Base-by-base conservation (phyloP, 1,140 invertebrate species). In the Argopecten irradians region DNA sequence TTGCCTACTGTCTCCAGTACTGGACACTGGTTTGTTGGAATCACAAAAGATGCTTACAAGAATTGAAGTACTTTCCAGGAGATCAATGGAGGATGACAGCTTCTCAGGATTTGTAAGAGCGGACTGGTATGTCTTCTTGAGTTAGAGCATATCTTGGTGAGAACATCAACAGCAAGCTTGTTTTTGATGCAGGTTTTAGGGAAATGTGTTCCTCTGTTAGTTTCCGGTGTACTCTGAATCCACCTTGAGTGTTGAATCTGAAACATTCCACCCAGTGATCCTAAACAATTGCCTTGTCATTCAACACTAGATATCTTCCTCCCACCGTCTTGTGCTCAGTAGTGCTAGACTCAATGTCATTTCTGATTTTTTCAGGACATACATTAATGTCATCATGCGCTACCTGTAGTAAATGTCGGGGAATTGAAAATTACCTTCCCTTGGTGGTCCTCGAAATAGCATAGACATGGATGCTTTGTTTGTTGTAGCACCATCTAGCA, bases 181-280 rank as follows among this genome's bases (percentile, higher is more conserved):
- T 89, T 89, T 91, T 91, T 32, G 86, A 86, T 82, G 86, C 86
- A 32, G 88, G 86, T 33, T 83, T 91, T 71, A 87, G 14, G 34
- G 84, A 41, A 35, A 90, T 87, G 34, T 90, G 88, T 41, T 87
- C 83, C n/a, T 89, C 86, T 22, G 90, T 89, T 19, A 89, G 86
- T 89, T 89, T 91, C 46, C 39, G 35, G 33, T 90, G 82, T n/a
- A 90, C 82, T 22, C 34, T 34, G 36, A 88, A 88, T n/a, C 84
- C 46, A 35, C 83, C 34, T 36, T 88, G 55, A 39, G 86, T 86
- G 35, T 88, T 89, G 34, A 87, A 85, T 55, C 19, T 71, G 34
- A 88, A 86, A 85, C 55, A 82, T n/a, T n/a, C n/a, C n/a, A n/a
- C 87, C 88, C 87, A 71, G 87, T 91, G 86, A 35, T 91, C 88